Conservation (phyloP, 2,797 vertebrate genomes). For the Otolemur crassicaudatus region DNA sequence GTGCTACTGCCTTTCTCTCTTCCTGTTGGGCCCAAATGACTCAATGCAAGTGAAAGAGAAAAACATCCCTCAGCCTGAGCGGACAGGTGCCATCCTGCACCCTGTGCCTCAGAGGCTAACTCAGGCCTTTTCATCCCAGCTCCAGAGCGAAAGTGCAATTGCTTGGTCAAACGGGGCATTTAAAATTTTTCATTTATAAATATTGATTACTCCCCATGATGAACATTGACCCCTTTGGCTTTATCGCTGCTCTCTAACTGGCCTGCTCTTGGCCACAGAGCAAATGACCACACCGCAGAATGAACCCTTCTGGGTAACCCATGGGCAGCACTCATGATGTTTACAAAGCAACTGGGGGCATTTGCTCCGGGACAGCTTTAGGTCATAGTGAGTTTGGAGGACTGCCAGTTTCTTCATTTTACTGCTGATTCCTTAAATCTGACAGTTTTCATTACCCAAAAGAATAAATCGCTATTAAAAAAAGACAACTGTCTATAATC, state of each 20-base stretch:
- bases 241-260: neutral
- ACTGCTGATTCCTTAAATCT: conserved; percentile 51
- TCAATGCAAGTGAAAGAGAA: neutral
- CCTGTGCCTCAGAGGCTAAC: neutral
- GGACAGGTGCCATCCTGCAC: neutral
- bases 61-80: neutral
- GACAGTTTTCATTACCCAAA: neutral
- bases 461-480: conserved; percentile 18
- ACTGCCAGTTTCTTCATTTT: conserved; percentile 5
- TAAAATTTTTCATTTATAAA: conserved; percentile 28
- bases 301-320: neutral
- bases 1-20: neutral
- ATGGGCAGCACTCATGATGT: fast-evolving
- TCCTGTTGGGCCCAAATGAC: neutral
- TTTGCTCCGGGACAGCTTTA: neutral
- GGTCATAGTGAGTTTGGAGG: conserved; percentile 11
- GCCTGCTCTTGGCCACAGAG: neutral
- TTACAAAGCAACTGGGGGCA: neutral
- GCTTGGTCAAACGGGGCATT: neutral
- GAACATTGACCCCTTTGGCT: neutral
- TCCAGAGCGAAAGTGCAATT: neutral
- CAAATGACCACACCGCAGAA: neutral
- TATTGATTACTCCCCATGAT: neutral
- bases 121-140: neutral
- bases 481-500: neutral